Base-by-base conservation (phyloP, 2,797 vertebrate genomes). In the Microcaecilia unicolor region DNA sequence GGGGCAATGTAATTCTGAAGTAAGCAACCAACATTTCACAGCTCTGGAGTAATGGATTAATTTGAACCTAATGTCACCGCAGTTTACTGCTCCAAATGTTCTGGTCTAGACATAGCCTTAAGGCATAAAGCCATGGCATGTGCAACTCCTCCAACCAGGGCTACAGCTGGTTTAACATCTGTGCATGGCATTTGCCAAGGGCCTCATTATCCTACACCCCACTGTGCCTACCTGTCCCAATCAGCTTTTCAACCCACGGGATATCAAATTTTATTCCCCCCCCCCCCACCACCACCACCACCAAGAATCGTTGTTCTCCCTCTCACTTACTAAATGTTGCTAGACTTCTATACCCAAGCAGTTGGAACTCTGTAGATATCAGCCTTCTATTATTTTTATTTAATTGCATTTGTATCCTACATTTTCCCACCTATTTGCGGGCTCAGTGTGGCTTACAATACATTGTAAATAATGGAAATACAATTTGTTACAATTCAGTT, bases 221-320 rank as follows among this genome's bases (percentile, higher is more conserved):
- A 84, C 84, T 86, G 84, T 83, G 85, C 80, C 81, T 86, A 87
- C 85, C 83, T 87, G 84, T 84, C 80, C 80, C 82, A 80, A 74
- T 81, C 83, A 80, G 67, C 77, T 61, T 74, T 70, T 78, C 78
- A 83, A 81, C 81, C n/a, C 79, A 84, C 80, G 84, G 80, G 83
- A 81, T 57, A 83, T 78, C 78, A 71, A 70, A 70, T 72, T 74
- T 76, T n/a, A n/a, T n/a, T n/a, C n/a, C n/a, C n/a, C n/a, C n/a
- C n/a, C n/a, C n/a, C 65, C 72, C n/a, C n/a, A n/a, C n/a, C n/a
- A n/a, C n/a, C n/a, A n/a, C n/a, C n/a, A n/a, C n/a, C 70, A 71
- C 74, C 74, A 77, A 78, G 70, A 77, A 84, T 83, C 82, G 83
- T 86, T 84, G 83, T 86, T 86, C 82, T 82, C 74, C 51, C 76